Base-by-base conservation (phyloP, 2,797 vertebrate genomes). In the Enteromius treurensis region DNA sequence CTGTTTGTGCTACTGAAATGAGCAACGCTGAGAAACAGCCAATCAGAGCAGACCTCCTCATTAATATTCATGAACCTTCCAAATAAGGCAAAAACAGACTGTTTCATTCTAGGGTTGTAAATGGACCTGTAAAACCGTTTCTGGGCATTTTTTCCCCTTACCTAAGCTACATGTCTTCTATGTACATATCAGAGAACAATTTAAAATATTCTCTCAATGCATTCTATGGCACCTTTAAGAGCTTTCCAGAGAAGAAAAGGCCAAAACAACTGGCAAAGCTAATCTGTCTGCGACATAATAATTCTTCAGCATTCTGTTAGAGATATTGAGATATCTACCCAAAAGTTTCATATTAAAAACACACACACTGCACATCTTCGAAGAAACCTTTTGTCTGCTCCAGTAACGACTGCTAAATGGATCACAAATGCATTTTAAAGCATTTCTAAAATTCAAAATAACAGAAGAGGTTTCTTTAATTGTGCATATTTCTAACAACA, bases 401-500 rank as follows among this genome's bases (percentile, higher is more conserved):
- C 47, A 34, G 45, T 34, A 74, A 13, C 21, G 11, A 55, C 21
- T 13, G 5, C 71, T 74, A 5, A 74, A 75, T 37, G 5, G 5
- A 55, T 58, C n/a, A 4, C 3, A 9, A 37, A 75, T 37, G 32
- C 5, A 23, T 74, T 53, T 73, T 10, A 73, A 32, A 51, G 29
- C 40, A 42, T 2, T 42, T 51, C 5, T 40, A 23, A 23, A 9
- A 42, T 40, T 23, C 13, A 2, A 76, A 40, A 76, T 23, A 76
- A n/a, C 34, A 1, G 7, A 8, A 70, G 10, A 71, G 0, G 3
- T 34, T 68, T 32, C 4, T 58, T 60, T 60, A 71, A 71, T n/a
- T 45, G 55, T 71, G 53, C 11, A n/a, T 60, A 45, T 60, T 60
- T 80, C 26, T 62, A 73, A 32, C 26, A 71, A 34, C 19, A 81